Percentiles rank a stretch among this genome's conserved stretches.
Conservation (phyloP, 2,113 vertebrate species). For the Anarrhichthys ocellatus region DNA sequence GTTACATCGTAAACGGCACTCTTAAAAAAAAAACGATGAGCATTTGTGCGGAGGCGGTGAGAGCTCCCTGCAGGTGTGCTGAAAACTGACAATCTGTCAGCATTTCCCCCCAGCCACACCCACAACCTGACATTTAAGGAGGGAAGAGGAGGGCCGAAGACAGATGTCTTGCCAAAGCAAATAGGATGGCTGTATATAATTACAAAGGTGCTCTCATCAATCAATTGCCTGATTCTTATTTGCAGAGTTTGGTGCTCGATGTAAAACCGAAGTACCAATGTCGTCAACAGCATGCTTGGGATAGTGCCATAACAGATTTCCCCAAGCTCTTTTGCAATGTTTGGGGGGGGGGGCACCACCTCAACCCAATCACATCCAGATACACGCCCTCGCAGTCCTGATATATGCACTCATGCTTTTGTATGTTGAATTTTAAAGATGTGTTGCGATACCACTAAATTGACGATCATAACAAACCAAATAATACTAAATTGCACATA, state of each 20-base stretch:
- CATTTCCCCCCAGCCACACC: constrained; percentile 62
- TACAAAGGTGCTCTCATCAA: constrained; percentile 80
- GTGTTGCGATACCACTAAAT: neutral
- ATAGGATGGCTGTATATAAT: constrained; percentile 73
- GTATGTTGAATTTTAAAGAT: neutral
- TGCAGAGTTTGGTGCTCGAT: constrained; percentile 64
- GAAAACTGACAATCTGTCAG: constrained; percentile 77
- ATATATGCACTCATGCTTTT: neutral
- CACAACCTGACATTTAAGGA: constrained; percentile 70
- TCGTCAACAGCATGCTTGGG: constrained; percentile 34
- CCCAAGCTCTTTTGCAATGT: constrained; percentile 36
- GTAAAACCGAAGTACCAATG: constrained; percentile 39
- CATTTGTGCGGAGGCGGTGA: constrained; percentile 44
- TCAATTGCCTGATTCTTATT: constrained; percentile 71
- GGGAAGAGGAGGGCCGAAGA: constrained; percentile 59
- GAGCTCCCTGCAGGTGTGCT: constrained; percentile 76
- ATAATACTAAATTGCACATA: neutral
- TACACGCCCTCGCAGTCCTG: neutral
- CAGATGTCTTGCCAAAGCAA: constrained; percentile 81
- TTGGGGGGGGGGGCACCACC: neutral
- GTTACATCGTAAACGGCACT: constrained; percentile 28
- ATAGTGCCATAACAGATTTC: constrained; percentile 35
- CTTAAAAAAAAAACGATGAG: constrained; percentile 33
- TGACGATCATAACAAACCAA: neutral
- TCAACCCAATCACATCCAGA: neutral